Base-by-base conservation (phyloP, 2,113 vertebrate species). In the Dasyurus viverrinus region DNA sequence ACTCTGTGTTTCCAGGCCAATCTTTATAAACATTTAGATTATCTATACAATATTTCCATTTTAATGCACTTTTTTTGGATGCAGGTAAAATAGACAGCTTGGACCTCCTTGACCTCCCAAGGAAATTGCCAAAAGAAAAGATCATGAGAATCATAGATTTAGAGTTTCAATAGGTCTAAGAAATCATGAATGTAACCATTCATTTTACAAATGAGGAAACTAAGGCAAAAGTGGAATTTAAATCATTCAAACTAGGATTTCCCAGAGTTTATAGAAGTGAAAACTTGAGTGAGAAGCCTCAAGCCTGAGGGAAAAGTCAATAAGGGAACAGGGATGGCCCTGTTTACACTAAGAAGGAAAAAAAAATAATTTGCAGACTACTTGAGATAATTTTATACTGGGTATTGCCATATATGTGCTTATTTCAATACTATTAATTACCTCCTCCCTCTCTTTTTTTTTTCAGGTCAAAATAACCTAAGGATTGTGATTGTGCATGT, bases 21-120 rank as follows among this genome's bases (percentile, higher is more conserved):
- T 92, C 46, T 54, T 89, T 95, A 48, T 93, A 92, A 96, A 93
- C 92, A 90, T 93, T 95, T 96, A 92, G 53, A 93, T 89, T n/a
- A 6, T 68, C 25, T 22, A 90, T 90, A 91, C 25, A 92, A 4
- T 89, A 91, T 93, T 96, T 97, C 25, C 8, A 95, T 89, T 97
- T 84, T 22, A 53, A 27, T 95, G 25, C 89, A 54, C 1, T 96
- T 92, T 93, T 9, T 10, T 89, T 92, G 55, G 2, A 91, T 95
- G 96, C n/a, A 90, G 46, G 50, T 53, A 84, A 46, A 30, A 89
- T 46, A 92, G 52, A 30, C 2, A 97, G 24, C n/a, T 76, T 90
- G 48, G 90, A 93, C 27, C 54, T 76, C 92, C 54, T 5, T 27
- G 16, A 92, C 12, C 89, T 94, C 91, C 91, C 30, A 36, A 91